phyloP scores from a whole-genome alignment of 2,888 invertebrate genomes.

The Entomobrya proxima region DNA sequence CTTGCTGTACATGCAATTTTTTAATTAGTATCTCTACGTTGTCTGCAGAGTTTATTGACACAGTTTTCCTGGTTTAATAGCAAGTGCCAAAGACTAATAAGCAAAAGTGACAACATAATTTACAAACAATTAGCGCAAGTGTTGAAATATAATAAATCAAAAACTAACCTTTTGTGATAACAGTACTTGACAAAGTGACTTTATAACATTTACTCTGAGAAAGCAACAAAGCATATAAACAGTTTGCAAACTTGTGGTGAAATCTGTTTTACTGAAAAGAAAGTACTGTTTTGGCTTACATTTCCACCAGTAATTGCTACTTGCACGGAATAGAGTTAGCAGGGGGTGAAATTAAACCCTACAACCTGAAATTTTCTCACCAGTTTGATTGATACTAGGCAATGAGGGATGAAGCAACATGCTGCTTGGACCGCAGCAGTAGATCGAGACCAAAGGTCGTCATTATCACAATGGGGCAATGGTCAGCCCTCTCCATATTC shows the following conservation, averaged over 20 bases:
- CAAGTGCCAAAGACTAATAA: constrained; percentile 9
- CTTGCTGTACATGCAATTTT: not conserved
- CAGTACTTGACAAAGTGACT: not conserved
- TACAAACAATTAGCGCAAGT: not conserved
- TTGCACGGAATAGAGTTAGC: not conserved
- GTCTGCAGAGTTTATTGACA: not conserved
- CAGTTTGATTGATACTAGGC: constrained; percentile 60
- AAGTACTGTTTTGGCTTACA: constrained; percentile 1
- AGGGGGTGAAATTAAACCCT: constrained; percentile 28
- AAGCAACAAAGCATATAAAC: not conserved
- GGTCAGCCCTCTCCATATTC: constrained; percentile 61
- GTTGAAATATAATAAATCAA: not conserved
- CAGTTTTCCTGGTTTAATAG: not conserved
- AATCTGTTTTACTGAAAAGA: no score
- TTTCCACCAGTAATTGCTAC: no score
- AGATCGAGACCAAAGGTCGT: constrained; percentile 60
- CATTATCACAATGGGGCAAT: constrained; percentile 71
- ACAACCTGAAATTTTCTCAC: constrained; percentile 26
- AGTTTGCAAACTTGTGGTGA: not conserved
- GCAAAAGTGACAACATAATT: not conserved
- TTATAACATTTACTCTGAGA: not conserved
- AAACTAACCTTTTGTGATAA: not conserved
- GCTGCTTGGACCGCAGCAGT: constrained; percentile 69
- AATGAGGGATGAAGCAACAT: constrained; percentile 74
- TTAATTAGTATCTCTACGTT: not conserved